Evolutionary conservation across 2,797 vertebrate species (phyloP).

Genomic region (Paratrypauchen microcephalus): DNA sequence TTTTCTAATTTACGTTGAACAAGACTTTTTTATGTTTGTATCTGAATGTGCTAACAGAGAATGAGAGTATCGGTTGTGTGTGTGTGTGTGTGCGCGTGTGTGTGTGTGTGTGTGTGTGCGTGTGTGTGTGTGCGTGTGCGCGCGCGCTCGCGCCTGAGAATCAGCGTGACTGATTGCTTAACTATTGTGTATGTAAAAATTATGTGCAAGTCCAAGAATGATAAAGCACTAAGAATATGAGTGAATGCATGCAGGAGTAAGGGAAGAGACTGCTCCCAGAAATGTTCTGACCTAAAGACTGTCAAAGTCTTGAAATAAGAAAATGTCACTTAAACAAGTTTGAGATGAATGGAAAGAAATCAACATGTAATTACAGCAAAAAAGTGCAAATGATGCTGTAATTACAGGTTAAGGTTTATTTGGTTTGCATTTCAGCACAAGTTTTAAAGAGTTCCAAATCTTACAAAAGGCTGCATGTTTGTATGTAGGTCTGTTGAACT

Average conservation of each 20-base stretch:
- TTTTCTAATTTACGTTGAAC: slow-evolving; percentile 80
- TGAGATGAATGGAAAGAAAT: slow-evolving; percentile 11
- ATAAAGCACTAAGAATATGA: slow-evolving; percentile 62
- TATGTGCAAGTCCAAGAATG: slow-evolving; percentile 30
- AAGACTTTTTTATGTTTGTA: slow-evolving; percentile 69
- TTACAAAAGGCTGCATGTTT: slow-evolving; percentile 20
- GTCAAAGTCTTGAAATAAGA: slow-evolving; percentile 63
- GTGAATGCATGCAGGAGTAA: slow-evolving; percentile 51
- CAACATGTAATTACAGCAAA: slow-evolving; percentile 41
- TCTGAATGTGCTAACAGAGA: slow-evolving; percentile 52
- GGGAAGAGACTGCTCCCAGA: slow-evolving; percentile 17
- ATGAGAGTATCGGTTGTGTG: slow-evolving; percentile 24
- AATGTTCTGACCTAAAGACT: slow-evolving; percentile 28
- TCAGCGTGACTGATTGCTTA: slow-evolving; percentile 34
- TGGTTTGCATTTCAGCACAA: slow-evolving; percentile 52
- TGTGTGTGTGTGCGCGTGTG: slow-evolving; percentile 7
- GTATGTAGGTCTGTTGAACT: neutral
- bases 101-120: slow-evolving; percentile 19
- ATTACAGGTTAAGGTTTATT: slow-evolving; percentile 21
- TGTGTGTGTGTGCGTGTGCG: neutral
- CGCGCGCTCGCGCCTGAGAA: neutral
- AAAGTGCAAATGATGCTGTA: slow-evolving; percentile 19
- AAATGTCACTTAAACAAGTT: neutral
- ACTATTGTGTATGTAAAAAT: slow-evolving; percentile 24
- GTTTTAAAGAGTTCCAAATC: slow-evolving; percentile 32